phyloP scores from a whole-genome alignment of 1,140 invertebrate species.

The Laodelphax striatellus region DNA sequence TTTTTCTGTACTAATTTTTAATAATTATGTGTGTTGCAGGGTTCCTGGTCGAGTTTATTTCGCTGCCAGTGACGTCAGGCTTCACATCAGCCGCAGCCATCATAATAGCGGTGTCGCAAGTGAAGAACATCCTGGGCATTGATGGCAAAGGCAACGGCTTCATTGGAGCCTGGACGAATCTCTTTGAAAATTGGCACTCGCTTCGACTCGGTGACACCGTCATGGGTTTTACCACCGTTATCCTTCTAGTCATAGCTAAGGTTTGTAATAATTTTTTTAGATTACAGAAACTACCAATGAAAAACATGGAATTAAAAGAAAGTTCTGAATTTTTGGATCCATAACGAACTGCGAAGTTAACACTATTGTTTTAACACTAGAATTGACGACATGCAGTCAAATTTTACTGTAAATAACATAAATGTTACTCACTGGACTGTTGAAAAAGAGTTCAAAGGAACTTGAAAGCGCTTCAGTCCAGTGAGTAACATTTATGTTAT shows the following conservation, averaged over 20 bases:
- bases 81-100: conserved; percentile 80
- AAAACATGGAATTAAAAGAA: too few relatives aligned
- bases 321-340: too few relatives aligned
- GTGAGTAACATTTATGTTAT: too few relatives aligned
- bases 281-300: too few relatives aligned
- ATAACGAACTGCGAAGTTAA: too few relatives aligned
- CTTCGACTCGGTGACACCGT: conserved; percentile 44
- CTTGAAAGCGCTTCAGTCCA: too few relatives aligned
- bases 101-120: conserved; percentile 69
- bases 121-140: conserved; percentile 60
- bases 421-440: too few relatives aligned
- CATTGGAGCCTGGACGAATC: conserved; percentile 41
- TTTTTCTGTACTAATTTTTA: too few relatives aligned
- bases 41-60: conserved; percentile 78
- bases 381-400: too few relatives aligned
- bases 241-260: conserved; percentile 45
- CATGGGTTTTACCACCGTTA: conserved; percentile 49
- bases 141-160: conserved; percentile 48
- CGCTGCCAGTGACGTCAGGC: conserved; percentile 68
- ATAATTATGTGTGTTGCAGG: conserved; percentile 44
- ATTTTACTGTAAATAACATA: too few relatives aligned
- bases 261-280: conserved; percentile 40
- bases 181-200: conserved; percentile 39
- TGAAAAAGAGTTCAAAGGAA: too few relatives aligned
- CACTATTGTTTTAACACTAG: too few relatives aligned